Conservation (phyloP, 2,888 invertebrate genomes). For the Leptogaster cylindrica region DNA sequence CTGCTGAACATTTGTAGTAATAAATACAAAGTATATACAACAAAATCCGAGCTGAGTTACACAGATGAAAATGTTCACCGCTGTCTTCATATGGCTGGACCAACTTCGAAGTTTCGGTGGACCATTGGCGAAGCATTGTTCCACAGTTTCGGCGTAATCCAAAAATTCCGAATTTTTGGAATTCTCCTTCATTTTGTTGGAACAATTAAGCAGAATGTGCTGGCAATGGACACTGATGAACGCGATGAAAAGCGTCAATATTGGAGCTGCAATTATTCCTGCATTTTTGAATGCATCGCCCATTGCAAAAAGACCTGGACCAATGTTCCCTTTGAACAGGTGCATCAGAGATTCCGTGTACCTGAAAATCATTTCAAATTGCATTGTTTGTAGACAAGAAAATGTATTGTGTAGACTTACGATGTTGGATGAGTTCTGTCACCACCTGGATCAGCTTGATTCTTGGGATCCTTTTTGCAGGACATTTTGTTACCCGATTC, state of each 20-base stretch:
- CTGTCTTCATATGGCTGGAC: conserved; percentile 69
- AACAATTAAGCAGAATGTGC: conserved; percentile 82
- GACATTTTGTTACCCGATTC: neutral
- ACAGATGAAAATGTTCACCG: conserved; percentile 87
- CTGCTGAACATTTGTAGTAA: conserved; percentile 83
- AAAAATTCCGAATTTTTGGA: conserved; percentile 67
- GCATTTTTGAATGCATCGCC: conserved; percentile 93
- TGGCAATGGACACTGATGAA: conserved; percentile 90
- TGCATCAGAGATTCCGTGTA: conserved; percentile 89
- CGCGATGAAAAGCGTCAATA: conserved; percentile 80
- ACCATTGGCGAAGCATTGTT: conserved; percentile 79
- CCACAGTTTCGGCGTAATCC: conserved; percentile 84
- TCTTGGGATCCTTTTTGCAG: too few relatives aligned
- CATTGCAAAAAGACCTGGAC: conserved; percentile 95
- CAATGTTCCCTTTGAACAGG: conserved; percentile 93
- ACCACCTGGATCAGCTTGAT: conserved; percentile 37
- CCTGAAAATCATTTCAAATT: conserved; percentile 62
- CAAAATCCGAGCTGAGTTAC: conserved; percentile 98
- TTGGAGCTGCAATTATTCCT: conserved; percentile 82
- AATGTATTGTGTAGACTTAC: conserved; percentile 34
- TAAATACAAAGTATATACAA: conserved; percentile 95
- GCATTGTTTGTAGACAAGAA: neutral
- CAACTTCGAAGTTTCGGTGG: conserved; percentile 69
- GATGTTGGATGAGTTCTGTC: conserved; percentile 48
- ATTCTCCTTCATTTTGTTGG: conserved; percentile 70